phyloP scores from a whole-genome alignment of 1,140 invertebrate genomes.

The Brachionus plicatilis region DNA sequence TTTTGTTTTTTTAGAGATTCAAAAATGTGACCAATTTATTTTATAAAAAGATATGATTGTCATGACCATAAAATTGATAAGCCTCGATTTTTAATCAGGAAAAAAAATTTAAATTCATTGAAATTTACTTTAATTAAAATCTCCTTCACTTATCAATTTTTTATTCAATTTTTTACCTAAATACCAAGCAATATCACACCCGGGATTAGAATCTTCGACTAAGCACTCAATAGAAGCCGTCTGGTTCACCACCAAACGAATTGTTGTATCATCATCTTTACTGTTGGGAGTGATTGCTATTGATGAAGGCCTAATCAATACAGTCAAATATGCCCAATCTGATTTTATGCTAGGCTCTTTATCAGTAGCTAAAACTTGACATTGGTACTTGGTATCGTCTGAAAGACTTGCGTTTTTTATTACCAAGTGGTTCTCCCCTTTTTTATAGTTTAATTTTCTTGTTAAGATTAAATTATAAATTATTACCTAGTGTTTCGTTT shows the following conservation, averaged over 20 bases:
- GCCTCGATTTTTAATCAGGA: too few relatives aligned
- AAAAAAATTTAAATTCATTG: neutral
- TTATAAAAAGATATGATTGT: too few relatives aligned
- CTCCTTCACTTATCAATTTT: too few relatives aligned
- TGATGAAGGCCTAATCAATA: neutral
- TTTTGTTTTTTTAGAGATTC: too few relatives aligned
- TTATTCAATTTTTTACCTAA: neutral
- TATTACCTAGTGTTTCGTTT: slow-evolving; percentile 7
- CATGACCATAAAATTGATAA: too few relatives aligned
- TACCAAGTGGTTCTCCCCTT: slow-evolving; percentile 23
- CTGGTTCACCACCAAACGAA: slow-evolving; percentile 15
- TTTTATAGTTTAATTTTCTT: neutral
- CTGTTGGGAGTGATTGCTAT: neutral
- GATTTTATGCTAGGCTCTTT: neutral
- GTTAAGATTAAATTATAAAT: neutral
- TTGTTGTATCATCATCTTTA: neutral
- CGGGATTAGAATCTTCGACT: slow-evolving; percentile 21
- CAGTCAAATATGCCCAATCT: slow-evolving; percentile 8
- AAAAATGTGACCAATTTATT: too few relatives aligned
- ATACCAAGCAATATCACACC: slow-evolving; percentile 14
- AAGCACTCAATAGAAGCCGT: neutral
- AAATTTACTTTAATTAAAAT: neutral
- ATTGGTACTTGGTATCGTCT: slow-evolving; percentile 27
- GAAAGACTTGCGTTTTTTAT: slow-evolving; percentile 18
- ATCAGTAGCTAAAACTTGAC: slow-evolving; percentile 8